Base-by-base conservation (phyloP, 2,797 vertebrate genomes). In the Gallinago solitaria region DNA sequence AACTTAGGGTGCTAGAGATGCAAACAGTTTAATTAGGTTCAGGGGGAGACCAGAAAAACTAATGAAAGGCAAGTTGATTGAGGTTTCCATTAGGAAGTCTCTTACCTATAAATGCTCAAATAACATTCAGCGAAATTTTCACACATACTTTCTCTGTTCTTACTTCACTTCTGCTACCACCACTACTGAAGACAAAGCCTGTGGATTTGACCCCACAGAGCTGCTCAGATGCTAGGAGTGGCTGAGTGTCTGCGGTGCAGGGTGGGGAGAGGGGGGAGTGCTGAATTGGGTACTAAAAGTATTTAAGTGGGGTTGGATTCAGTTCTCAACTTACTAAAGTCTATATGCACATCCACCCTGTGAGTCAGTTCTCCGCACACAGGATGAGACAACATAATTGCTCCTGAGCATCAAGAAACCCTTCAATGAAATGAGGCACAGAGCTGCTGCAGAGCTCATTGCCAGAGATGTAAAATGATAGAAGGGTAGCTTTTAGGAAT, bases 231-330 rank as follows among this genome's bases (percentile, higher is more conserved):
- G 28, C 7, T n/a, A 51, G 60, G 54, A n/a, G 50, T 35, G 19
- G 8, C 23, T 54, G 23, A 6, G 11, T 35, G 20, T 33, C 50
- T 84, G 53, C 30, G 39, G 53, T 12, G 15, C 39, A 16, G 8
- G 19, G 25, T 57, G 33, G 8, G 25, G 5, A 2, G 6, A 43
- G 4, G 3, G 7, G 7, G 4, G 37, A 9, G 37, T 14, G 3
- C 3, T 73, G 41, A 17, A 21, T 41, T 43, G 45, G 27, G 30
- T 24, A 21, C 27, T 47, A 18, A 33, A 51, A 41, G 16, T 8
- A 14, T 82, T 56, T 59, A 45, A 33, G 35, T 16, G 27, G 13
- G 63, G 4, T 9, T 39, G 7, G 9, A 32, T 47, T 78, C 39
- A 33, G 13, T 27, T 73, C 28, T 82, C 35, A 67, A 9, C 9